Base-by-base conservation (phyloP, 2,888 invertebrate genomes). In the Pandemis cinnamomeana region DNA sequence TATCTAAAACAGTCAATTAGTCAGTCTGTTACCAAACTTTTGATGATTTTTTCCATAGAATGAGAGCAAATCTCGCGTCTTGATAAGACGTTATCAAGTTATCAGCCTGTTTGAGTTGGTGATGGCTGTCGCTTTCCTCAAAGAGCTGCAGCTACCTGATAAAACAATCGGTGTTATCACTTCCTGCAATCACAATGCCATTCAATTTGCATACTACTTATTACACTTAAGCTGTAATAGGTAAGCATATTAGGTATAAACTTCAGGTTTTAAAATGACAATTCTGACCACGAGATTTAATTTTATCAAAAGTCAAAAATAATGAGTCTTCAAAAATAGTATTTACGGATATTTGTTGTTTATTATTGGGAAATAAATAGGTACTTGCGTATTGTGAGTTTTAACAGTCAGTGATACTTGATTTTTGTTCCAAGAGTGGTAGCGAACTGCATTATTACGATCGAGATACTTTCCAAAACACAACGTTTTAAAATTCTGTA, bases 161-260 rank as follows among this genome's bases (percentile, higher is more conserved):
- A 67, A 36, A 53, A 64, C 64, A 63, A 46, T 63, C 15, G 46
- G 46, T 46, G 63, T 63, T 63, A 63, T 63, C 63, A 63, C 46
- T 63, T 63, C 63, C 63, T 63, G 46, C 46, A 46, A 20, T 63
- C 44, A 46, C 36, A 48, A 66, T 66, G 66, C 66, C 13, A 51
- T 66, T 48, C 66, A 66, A 51, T 66, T 36, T 51, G 36, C 61
- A 61, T 42, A 61, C n/a, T 42, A 41, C 61, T 41, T 61, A 42
- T 58, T 58, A 58, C 15, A 58, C 5, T 58, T 58, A 58, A 58
- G 58, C 27, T 10, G 11, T 58, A 58, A 58, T 27, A 58, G 58
- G 15, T 55, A 20, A 8, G 20, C 5, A 44, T 44, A 44, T 44
- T 2, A 36, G 27, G 2, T 55, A 20, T 55, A 20, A 55, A n/a